phyloP scores from a whole-genome alignment of 2,888 invertebrate species.

The Sussaba pulchella region DNA sequence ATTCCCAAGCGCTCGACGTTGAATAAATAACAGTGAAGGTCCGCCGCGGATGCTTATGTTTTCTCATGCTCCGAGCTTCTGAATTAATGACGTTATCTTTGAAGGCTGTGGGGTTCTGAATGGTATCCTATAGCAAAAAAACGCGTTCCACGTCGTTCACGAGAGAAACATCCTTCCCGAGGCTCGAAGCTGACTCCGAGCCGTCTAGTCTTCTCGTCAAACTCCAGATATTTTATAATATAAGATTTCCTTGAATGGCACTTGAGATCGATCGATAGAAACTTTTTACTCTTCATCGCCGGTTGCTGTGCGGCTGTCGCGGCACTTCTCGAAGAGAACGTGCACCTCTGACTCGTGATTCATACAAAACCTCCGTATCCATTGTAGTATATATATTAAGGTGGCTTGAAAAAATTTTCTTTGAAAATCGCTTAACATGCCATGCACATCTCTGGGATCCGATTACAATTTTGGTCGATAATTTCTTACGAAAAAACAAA shows the following conservation, averaged over 20 bases:
- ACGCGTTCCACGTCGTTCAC: constrained; percentile 38
- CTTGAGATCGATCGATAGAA: constrained; percentile 60
- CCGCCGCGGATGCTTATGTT: constrained; percentile 22
- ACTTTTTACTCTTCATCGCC: constrained; percentile 50
- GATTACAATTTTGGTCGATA: too few species aligned
- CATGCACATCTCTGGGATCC: too few species aligned
- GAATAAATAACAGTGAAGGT: constrained; percentile 20
- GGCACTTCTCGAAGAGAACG: constrained; percentile 39
- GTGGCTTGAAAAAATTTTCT: too few species aligned
- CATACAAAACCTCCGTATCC: constrained; percentile 31
- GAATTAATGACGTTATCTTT: constrained; percentile 52
- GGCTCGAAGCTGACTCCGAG: constrained; percentile 44
- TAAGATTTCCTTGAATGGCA: constrained; percentile 46
- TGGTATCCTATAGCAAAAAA: constrained; percentile 3
- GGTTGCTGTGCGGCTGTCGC: constrained; percentile 46
- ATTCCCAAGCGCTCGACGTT: constrained; percentile 9
- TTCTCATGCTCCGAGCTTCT: constrained; percentile 19
- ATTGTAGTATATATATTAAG: background rate
- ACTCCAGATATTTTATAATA: constrained; percentile 54
- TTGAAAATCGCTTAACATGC: too few species aligned
- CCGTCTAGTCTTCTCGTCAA: constrained; percentile 64
- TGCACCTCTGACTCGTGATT: constrained; percentile 20
- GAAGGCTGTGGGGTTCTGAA: constrained; percentile 3
- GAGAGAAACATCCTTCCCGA: background rate
- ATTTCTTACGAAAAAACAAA: too few species aligned